Evolutionary conservation across 1,140 invertebrate species (phyloP).

Genomic region (Vanessa tameamea): DNA sequence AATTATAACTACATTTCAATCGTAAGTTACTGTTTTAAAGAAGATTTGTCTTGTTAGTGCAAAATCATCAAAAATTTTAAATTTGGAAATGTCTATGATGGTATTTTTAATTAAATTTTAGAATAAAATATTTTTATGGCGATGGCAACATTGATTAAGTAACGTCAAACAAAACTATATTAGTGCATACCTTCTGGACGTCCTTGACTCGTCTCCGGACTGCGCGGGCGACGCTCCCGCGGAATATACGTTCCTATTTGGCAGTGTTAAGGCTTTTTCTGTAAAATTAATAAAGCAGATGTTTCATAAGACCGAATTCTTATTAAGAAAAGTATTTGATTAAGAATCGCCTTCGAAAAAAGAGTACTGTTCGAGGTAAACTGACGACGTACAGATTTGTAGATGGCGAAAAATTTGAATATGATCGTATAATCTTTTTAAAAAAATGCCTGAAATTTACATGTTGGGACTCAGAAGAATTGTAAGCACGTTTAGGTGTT

Average conservation of each 20-base stretch:
- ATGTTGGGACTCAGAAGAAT: too few species aligned
- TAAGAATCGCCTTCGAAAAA: not conserved
- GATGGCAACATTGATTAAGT: not conserved
- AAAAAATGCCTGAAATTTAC: too few species aligned
- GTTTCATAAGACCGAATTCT: not conserved
- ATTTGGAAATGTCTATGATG: not conserved
- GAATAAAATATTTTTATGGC: not conserved
- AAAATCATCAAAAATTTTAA: not conserved
- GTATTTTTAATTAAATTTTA: too few species aligned
- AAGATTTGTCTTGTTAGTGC: constrained; percentile 59
- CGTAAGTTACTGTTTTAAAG: constrained; percentile 47
- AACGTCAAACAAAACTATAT: not conserved
- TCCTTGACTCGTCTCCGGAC: constrained; percentile 78
- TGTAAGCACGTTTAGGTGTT: too few species aligned
- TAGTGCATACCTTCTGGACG: constrained; percentile 69
- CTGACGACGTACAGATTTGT: too few species aligned
- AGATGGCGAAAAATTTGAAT: too few species aligned
- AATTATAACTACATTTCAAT: constrained; percentile 33
- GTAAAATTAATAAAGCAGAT: constrained; percentile 33
- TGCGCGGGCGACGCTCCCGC: constrained; percentile 78
- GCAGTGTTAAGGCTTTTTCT: constrained; percentile 74
- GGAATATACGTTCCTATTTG: constrained; percentile 75
- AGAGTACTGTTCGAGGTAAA: too few species aligned
- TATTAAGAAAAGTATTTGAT: not conserved
- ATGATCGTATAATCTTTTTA: too few species aligned